Conservation (phyloP, 2,888 invertebrate species). For the Xestobium rufovillosum region DNA sequence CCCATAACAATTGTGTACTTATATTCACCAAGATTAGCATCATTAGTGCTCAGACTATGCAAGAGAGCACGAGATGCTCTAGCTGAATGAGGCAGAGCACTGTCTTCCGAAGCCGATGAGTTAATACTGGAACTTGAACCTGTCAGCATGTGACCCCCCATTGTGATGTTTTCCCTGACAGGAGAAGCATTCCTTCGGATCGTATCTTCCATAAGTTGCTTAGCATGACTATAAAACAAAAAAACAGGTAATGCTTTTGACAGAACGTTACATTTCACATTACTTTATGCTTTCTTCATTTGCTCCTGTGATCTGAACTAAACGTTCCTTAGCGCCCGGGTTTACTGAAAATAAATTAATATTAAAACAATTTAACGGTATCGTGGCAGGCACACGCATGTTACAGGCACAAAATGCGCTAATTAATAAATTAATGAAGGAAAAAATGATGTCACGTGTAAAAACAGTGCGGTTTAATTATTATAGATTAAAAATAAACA, state of each 20-base stretch:
- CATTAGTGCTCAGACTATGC: slow-evolving; percentile 76
- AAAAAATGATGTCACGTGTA: too few relatives aligned
- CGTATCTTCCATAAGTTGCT: slow-evolving; percentile 90
- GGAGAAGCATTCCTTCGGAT: slow-evolving; percentile 93
- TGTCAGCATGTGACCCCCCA: slow-evolving; percentile 49
- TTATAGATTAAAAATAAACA: too few relatives aligned
- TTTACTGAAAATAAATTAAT: slow-evolving; percentile 60
- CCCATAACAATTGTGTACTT: slow-evolving; percentile 79
- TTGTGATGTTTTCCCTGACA: slow-evolving; percentile 57
- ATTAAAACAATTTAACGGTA: too few relatives aligned
- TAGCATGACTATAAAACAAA: slow-evolving; percentile 64
- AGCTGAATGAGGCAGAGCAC: slow-evolving; percentile 44
- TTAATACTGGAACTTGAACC: slow-evolving; percentile 74
- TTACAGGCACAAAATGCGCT: too few relatives aligned
- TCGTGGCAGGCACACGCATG: too few relatives aligned
- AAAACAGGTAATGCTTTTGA: not conserved
- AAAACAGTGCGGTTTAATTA: too few relatives aligned
- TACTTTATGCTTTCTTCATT: slow-evolving; percentile 89
- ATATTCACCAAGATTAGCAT: slow-evolving; percentile 78
- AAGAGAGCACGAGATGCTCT: slow-evolving; percentile 55
- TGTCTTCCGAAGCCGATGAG: slow-evolving; percentile 64
- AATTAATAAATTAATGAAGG: too few relatives aligned
- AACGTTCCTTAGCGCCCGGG: slow-evolving; percentile 89
- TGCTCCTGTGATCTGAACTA: slow-evolving; percentile 92
- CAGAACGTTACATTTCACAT: too few relatives aligned